These are phyloP conservation scores for Saimiri boliviensis DNA, from an alignment of 2,113 vertebrate species.

Conservation along the genomic window DNA sequence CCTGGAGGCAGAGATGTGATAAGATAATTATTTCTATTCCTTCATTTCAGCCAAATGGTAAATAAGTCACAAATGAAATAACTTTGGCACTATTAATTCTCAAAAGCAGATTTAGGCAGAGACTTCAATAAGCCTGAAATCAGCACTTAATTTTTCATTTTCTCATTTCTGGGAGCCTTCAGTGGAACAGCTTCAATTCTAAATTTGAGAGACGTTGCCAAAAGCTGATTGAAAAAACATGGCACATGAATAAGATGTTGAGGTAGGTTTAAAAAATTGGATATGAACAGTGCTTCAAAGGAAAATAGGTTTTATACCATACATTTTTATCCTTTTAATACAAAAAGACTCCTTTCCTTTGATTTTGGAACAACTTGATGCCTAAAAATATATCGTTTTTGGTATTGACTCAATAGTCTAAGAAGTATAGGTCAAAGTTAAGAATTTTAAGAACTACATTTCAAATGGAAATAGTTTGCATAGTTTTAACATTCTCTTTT, in stretches of 20 bases:
- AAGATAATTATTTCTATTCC: conserved; percentile 80
- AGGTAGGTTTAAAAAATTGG: conserved; percentile 65
- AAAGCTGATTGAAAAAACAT: conserved; percentile 81
- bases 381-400: conserved; percentile 40
- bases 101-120: conserved; percentile 79
- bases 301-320: neutral
- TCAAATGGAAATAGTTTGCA: conserved; percentile 65
- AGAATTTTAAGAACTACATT: conserved; percentile 49
- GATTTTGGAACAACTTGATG: neutral
- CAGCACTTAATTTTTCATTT: conserved; percentile 86
- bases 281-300: conserved; percentile 60
- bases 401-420: conserved; percentile 41
- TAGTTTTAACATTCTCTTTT: conserved; percentile 60
- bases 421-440: conserved; percentile 23
- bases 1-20: conserved; percentile 70
- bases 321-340: conserved; percentile 47
- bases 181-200: conserved; percentile 77
- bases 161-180: conserved; percentile 75
- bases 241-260: conserved; percentile 68
- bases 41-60: conserved; percentile 79
- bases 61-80: conserved; percentile 81
- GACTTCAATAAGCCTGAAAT: conserved; percentile 80
- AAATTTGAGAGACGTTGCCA: conserved; percentile 78
- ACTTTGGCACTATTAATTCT: conserved; percentile 79
- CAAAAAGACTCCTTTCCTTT: conserved; percentile 44